Evolutionary conservation across 2,113 vertebrate genomes (phyloP).

Genomic region (Clarias macrocephalus): DNA sequence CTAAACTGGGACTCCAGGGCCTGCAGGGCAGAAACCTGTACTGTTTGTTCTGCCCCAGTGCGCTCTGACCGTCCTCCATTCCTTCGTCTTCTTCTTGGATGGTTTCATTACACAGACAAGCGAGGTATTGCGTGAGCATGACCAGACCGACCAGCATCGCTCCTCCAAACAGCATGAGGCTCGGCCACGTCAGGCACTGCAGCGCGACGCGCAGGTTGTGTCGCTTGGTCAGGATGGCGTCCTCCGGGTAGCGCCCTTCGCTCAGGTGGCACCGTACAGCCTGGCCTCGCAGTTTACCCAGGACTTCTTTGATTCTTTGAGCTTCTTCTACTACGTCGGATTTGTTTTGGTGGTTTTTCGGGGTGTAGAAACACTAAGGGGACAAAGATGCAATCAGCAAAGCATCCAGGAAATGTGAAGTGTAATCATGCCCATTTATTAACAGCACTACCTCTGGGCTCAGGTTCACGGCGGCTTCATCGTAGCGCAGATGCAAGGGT

Average conservation of each 20-base stretch:
- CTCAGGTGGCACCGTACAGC: slow-evolving; percentile 66
- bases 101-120: slow-evolving; percentile 65
- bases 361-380: slow-evolving; percentile 81
- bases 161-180: slow-evolving; percentile 75
- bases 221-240: slow-evolving; percentile 70
- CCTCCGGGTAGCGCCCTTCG: slow-evolving; percentile 51
- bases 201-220: slow-evolving; percentile 62
- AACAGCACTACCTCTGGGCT: slow-evolving; percentile 69
- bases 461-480: slow-evolving; percentile 72
- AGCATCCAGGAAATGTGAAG: too few species aligned
- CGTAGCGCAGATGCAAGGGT: slow-evolving; percentile 69
- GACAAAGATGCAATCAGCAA: neutral
- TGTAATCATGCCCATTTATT: neutral
- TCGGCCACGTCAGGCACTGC: slow-evolving; percentile 76
- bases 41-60: slow-evolving; percentile 44
- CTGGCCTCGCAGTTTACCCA: slow-evolving; percentile 61
- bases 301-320: slow-evolving; percentile 64
- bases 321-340: slow-evolving; percentile 64
- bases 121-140: slow-evolving; percentile 75
- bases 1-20: slow-evolving; percentile 47
- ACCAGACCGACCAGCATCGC: slow-evolving; percentile 77
- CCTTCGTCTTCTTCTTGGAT: slow-evolving; percentile 23
- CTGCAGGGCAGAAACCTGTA: slow-evolving; percentile 57
- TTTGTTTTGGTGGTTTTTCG: slow-evolving; percentile 71
- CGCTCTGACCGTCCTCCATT: slow-evolving; percentile 29